Evolutionary conservation across 2,888 invertebrate genomes (phyloP), one percentile per base, ranked within the genome.

Genomic region (Sesia apiformis): DNA sequence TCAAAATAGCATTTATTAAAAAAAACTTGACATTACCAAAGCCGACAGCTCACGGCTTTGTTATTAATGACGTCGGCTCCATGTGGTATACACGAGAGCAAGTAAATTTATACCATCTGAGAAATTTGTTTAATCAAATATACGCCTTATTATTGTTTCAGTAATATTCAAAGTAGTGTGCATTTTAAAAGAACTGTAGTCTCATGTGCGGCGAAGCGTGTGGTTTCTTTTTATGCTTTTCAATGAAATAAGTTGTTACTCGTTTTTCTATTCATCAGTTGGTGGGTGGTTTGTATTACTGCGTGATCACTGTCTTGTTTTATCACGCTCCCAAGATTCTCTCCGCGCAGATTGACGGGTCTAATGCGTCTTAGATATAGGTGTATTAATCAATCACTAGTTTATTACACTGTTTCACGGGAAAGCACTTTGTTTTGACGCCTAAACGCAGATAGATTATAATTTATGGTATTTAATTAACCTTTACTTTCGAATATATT

Each of bases 1-100:
- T 91, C 91, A 90, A 90, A 89, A 90, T 86, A 90, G 80, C 87
- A 82, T 89, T 90, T 87, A 85, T 85, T 78, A 79, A 81, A 86
- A 50, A 84, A 85, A 84, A 79, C 80, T 78, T 78, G 78, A 82
- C 82, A 82, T 86, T 82, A 85, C 81, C 81, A 77, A 80, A 79
- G 80, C 81, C 84, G 89, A 88, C 90, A 86, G 88, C 85, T 83
- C 82, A 83, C 84, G 85, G 85, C 79, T 85, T 75, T 76, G 84
- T 86, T 86, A 86, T 87, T 86, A 87, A 87, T 84, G 87, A 79
- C 68, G 70, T 71, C 70, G 64, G 69, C 71, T 50, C 72, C 69
- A 74, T 62, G 73, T 74, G 50, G 38, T 50, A 38, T 7, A 38
- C 50, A 50, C 46, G 46, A 46, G 7, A 46, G 46, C 46, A 8